These are phyloP conservation scores for Sceloporus tristichus DNA, from an alignment of 2,113 vertebrate species.

Conservation along the genomic window DNA sequence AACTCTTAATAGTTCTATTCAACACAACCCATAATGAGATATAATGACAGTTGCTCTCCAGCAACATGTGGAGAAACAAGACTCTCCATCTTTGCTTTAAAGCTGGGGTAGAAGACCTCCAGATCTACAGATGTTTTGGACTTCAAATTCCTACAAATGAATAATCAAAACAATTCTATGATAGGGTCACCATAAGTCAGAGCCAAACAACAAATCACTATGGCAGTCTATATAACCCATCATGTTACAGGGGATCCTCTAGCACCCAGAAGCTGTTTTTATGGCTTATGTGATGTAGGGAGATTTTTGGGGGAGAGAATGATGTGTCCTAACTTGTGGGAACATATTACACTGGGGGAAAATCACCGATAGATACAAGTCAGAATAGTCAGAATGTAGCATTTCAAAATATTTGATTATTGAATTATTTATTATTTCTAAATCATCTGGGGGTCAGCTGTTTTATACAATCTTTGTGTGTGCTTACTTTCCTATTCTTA, in stretches of 20 bases:
- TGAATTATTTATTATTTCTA: neutral
- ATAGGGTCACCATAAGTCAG: no score
- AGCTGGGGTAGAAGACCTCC: neutral
- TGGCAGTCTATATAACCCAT: neutral
- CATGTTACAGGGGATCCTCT: neutral
- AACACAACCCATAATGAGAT: no score
- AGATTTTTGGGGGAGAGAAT: neutral
- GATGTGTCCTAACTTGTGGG: neutral
- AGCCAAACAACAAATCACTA: no score
- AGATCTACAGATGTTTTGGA: neutral
- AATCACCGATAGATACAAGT: neutral
- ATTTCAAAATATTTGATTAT: neutral
- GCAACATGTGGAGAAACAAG: no score
- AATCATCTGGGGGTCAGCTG: neutral
- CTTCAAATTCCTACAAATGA: neutral
- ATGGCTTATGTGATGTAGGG: neutral
- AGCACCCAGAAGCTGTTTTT: neutral
- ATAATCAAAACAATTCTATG: no score
- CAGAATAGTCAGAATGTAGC: neutral
- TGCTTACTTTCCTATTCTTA: constrained; percentile 7
- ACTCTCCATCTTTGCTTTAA: no score
- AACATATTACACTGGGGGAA: neutral
- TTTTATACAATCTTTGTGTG: neutral
- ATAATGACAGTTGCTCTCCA: neutral
- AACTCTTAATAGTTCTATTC: neutral